phyloP scores from a whole-genome alignment of 2,888 invertebrate genomes.

The Pollenia labialis region DNA sequence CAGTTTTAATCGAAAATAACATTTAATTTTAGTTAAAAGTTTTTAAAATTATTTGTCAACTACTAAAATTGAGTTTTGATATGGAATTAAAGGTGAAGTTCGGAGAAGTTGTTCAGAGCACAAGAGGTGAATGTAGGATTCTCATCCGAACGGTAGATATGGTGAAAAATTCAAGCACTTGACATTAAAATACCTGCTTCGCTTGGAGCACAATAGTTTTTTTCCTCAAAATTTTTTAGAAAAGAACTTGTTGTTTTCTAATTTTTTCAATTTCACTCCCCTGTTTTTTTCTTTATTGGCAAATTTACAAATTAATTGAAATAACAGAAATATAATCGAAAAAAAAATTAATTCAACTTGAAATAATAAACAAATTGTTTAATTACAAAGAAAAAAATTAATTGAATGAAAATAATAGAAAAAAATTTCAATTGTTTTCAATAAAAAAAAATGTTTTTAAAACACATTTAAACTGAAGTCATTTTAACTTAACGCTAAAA shows the following conservation, averaged over 20 bases:
- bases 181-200: too few species aligned
- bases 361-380: slow-evolving; percentile 25
- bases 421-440: not conserved
- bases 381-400: not conserved
- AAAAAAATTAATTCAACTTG: slow-evolving; percentile 9
- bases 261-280: not conserved
- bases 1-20: too few species aligned
- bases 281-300: slow-evolving; percentile 13
- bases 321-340: not conserved
- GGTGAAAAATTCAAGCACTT: too few species aligned
- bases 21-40: too few species aligned
- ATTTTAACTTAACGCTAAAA: not conserved
- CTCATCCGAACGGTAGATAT: too few species aligned
- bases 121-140: too few species aligned
- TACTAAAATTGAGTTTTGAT: too few species aligned
- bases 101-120: too few species aligned
- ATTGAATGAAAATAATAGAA: not conserved
- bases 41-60: too few species aligned
- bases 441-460: not conserved
- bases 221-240: too few species aligned
- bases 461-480: not conserved
- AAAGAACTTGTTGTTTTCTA: not conserved
- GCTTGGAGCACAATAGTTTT: too few species aligned
- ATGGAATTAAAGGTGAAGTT: too few species aligned
- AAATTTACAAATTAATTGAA: slow-evolving; percentile 25